Conservation (phyloP, 2,888 invertebrate species). For the Drosophila emarginata region DNA sequence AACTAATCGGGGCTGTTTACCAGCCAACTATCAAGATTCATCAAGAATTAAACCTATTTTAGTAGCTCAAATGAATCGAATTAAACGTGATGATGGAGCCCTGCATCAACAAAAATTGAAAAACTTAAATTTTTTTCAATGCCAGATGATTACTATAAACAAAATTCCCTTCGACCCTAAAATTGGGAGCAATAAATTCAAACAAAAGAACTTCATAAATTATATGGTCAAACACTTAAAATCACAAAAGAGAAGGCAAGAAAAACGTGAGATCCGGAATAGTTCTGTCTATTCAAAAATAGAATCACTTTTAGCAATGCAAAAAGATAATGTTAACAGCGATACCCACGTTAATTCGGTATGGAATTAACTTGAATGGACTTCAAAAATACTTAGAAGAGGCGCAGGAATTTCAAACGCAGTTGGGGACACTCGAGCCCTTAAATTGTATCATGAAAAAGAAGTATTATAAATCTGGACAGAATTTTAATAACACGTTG, state of each 20-base stretch:
- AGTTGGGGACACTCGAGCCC: not conserved
- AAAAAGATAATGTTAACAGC: not conserved
- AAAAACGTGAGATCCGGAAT: not conserved
- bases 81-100: not conserved
- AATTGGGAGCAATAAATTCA: not conserved
- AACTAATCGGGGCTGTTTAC: too few species aligned
- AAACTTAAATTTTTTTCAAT: not conserved
- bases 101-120: conserved; percentile 4
- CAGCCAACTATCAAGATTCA: too few species aligned
- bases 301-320: not conserved
- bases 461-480: not conserved
- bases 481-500: not conserved
- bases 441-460: not conserved
- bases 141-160: not conserved
- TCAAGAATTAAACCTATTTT: too few species aligned
- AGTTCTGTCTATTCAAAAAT: not conserved
- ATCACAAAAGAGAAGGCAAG: not conserved
- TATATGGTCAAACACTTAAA: not conserved
- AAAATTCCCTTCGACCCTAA: not conserved
- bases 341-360: not conserved
- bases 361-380: not conserved
- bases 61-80: too few species aligned
- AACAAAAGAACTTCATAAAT: not conserved
- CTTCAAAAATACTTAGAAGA: not conserved
- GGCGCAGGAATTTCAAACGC: not conserved